Evolutionary conservation across 2,113 vertebrate genomes (phyloP), one percentile per base, ranked within the genome.

Genomic region (Perca fluviatilis): DNA sequence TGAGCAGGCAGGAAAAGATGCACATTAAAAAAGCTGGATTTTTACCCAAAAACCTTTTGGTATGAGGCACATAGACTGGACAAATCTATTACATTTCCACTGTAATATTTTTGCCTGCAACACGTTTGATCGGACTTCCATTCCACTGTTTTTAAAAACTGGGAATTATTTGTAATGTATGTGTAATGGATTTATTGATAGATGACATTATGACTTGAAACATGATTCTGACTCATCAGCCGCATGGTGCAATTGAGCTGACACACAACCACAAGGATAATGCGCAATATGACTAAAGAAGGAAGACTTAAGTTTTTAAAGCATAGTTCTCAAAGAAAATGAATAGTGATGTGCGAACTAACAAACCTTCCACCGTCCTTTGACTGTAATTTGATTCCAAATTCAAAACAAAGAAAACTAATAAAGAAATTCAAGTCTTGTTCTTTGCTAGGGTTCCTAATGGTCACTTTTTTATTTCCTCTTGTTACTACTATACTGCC

Each of bases 401-500:
- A 54, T 51, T 25, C 50, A 30, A 74, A 75, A 16, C 30, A 58
- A 68, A 56, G 18, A 74, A 64, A 70, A 78, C 3, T 46, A 76
- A 68, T 61, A 51, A 69, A 67, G 25, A 65, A 60, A 46, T 47
- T n/a, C 1, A 79, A 68, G 47, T 3, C 0, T 3, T 58, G 3
- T 46, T 74, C 47, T 77, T 15, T 36, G 25, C 49, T 14, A 1
- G 23, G 64, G 58, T 61, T 27, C 23, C 68, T 69, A 65, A 73
- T 74, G 50, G 53, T 68, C 43, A 27, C 75, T 62, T 60, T 86
- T 80, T 49, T 19, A 68, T 56, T 66, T 65, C 14, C 69, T 66
- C 36, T 74, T 64, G 56, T 74, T 84, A 71, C 68, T 75, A n/a
- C 66, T 56, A 72, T 75, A n/a, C 66, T 56, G 70, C 65, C 63